Conservation (phyloP, 2,113 vertebrate species). For the Arizona elegans region DNA sequence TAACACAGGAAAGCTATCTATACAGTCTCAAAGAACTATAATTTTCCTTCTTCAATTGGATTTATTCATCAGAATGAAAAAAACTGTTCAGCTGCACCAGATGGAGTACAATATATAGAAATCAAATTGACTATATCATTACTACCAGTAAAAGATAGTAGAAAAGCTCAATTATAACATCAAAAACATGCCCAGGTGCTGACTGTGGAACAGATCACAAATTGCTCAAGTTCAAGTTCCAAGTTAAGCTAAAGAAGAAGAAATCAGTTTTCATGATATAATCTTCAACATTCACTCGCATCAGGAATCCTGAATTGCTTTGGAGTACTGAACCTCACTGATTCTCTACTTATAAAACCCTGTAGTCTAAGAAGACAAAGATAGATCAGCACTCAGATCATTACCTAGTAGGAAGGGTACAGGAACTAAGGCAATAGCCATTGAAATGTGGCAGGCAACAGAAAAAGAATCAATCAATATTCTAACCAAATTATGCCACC, state of each 20-base stretch:
- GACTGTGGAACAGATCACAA: background rate
- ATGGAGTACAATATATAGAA: background rate
- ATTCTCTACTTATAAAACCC: background rate
- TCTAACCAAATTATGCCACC: background rate
- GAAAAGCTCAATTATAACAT: background rate
- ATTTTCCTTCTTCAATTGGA: background rate
- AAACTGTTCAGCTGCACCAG: background rate
- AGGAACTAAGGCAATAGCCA: background rate
- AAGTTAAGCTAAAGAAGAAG: background rate
- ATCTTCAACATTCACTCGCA: background rate
- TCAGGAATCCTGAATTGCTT: background rate
- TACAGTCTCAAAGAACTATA: background rate
- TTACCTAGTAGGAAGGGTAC: background rate
- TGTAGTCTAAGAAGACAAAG: background rate
- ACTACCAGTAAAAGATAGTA: background rate
- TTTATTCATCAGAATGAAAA: background rate
- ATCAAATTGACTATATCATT: background rate
- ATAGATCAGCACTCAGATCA: background rate
- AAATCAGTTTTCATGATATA: background rate
- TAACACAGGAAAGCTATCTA: background rate
- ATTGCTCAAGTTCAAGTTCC: background rate
- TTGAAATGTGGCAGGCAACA: background rate
- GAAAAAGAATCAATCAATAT: background rate
- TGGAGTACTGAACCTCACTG: background rate
- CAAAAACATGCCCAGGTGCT: background rate